Conservation (phyloP, 2,797 vertebrate genomes). For the Oreortyx pictus region DNA sequence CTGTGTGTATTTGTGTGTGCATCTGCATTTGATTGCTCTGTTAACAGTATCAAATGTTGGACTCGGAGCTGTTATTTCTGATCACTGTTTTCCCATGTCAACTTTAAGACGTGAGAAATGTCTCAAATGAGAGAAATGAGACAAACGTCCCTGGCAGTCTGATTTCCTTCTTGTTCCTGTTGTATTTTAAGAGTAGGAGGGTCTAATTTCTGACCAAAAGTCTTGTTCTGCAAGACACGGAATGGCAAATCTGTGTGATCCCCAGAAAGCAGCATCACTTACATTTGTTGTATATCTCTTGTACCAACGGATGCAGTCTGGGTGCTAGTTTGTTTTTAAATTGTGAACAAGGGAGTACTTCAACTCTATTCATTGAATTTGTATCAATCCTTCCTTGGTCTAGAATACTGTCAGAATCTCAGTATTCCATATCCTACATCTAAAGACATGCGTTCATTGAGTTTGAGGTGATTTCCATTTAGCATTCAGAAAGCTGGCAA, state of each 20-base stretch:
- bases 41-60: neutral
- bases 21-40: neutral
- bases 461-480: constrained; percentile 26
- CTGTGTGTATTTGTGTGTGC: neutral
- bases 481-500: neutral
- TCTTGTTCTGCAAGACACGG: neutral
- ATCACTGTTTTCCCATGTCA: neutral
- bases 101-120: neutral
- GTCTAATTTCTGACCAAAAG: neutral
- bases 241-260: neutral
- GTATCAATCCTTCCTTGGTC: neutral
- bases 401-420: neutral
- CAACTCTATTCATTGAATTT: neutral
- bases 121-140: neutral
- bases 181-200: neutral
- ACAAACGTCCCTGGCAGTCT: neutral
- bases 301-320: neutral
- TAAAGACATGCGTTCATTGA: neutral
- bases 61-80: neutral
- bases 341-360: neutral
- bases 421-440: neutral
- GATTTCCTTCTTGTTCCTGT: neutral
- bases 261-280: neutral
- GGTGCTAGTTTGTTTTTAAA: neutral
- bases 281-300: neutral